Evolutionary conservation across 2,797 vertebrate genomes (phyloP).

Genomic region (Clamator glandarius): DNA sequence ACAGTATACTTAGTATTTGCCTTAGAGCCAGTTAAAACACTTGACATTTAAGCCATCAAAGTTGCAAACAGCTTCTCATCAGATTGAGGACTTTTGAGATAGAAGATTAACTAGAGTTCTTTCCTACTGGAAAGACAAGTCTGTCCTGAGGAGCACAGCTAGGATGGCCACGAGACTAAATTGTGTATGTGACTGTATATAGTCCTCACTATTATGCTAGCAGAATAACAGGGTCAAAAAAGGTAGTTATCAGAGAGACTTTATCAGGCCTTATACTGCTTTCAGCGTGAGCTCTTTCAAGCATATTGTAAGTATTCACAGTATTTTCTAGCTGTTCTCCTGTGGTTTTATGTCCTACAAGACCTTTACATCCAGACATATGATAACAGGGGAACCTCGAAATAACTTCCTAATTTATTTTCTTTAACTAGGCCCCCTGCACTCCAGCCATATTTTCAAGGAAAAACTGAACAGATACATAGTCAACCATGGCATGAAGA

Average conservation of each 20-base stretch:
- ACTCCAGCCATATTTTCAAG: slow-evolving; percentile 1
- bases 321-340: neutral
- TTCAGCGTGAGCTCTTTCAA: neutral
- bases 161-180: neutral
- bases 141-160: neutral
- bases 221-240: neutral
- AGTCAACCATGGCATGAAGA: neutral
- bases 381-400: neutral
- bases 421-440: neutral
- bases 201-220: neutral
- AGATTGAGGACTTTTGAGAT: neutral
- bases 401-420: neutral
- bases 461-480: neutral
- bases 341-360: neutral
- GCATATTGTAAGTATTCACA: neutral
- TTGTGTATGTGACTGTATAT: neutral
- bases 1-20: neutral
- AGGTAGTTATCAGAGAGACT: neutral
- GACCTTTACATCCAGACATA: neutral
- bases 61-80: neutral
- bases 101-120: neutral
- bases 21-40: neutral
- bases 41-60: neutral
- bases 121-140: neutral
- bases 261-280: neutral